Percentiles rank a stretch among this genome's conserved stretches.
Conservation (phyloP, 2,797 vertebrate genomes). For the Pseudotriccus pelzelni region DNA sequence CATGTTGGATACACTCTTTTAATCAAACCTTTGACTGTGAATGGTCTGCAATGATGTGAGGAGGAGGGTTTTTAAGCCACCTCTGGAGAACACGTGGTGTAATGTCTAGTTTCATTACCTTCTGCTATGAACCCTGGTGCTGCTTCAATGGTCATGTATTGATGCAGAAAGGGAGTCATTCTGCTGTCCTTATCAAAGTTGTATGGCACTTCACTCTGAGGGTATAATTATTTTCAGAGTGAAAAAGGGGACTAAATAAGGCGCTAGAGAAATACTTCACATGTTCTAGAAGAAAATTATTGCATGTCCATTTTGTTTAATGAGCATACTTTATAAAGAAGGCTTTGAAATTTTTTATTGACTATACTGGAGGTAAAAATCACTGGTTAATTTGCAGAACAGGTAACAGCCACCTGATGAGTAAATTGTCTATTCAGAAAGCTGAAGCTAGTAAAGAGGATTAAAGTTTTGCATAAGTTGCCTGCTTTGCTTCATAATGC, state of each 20-base stretch:
- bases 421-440: background rate
- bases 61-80: background rate
- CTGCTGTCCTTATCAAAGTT: background rate
- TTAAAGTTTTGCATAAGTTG: background rate
- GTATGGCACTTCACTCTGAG: background rate
- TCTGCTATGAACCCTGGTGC: background rate
- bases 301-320: background rate
- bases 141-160: fast-evolving
- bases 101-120: background rate
- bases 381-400: background rate
- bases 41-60: background rate
- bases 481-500: background rate
- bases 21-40: background rate
- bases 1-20: background rate
- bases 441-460: background rate
- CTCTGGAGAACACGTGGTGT: background rate
- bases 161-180: background rate
- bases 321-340: background rate
- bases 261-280: background rate
- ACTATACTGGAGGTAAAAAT: background rate
- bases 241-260: background rate
- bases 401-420: background rate
- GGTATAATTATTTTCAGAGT: background rate
- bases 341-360: background rate
- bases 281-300: background rate